A percentile compares a stretch with the other conserved stretches of the same genome.
Evolutionary conservation across 2,797 vertebrate species (phyloP).

Genomic region (Phoeniculus purpureus): DNA sequence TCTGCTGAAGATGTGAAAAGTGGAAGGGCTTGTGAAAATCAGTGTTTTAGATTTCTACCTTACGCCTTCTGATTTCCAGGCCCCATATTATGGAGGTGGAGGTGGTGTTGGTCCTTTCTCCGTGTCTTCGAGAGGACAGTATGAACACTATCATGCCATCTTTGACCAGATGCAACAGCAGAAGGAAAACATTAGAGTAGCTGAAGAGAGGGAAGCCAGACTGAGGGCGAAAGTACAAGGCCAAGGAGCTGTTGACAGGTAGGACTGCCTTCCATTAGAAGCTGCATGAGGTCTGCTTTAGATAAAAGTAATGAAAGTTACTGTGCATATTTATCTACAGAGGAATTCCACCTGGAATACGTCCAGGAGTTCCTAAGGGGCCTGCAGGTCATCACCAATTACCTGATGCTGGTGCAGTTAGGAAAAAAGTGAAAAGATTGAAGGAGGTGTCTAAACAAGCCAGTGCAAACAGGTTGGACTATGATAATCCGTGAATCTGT

Average conservation of each 20-base stretch:
- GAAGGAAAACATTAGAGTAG: conserved; percentile 69
- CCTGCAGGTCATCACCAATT: conserved; percentile 70
- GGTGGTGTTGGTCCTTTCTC: conserved; percentile 72
- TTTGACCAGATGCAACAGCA: conserved; percentile 86
- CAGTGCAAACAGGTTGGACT: conserved; percentile 74
- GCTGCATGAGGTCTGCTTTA: conserved; percentile 14
- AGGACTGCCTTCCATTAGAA: conserved; percentile 34
- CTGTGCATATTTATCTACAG: conserved; percentile 73
- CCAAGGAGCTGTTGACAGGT: conserved; percentile 73
- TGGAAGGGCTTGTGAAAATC: background rate
- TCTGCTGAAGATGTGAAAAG: background rate
- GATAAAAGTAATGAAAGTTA: conserved; percentile 65
- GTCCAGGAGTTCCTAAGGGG: conserved; percentile 79
- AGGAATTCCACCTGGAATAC: conserved; percentile 75
- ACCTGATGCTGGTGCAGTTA: conserved; percentile 80
- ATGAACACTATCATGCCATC: conserved; percentile 85
- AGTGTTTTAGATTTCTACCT: conserved; percentile 28
- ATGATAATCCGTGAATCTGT: conserved; percentile 47
- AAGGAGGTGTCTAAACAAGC: conserved; percentile 83
- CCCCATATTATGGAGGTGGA: conserved; percentile 83
- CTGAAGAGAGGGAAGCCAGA: conserved; percentile 72
- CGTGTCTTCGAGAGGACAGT: conserved; percentile 75
- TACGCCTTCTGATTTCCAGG: conserved; percentile 71
- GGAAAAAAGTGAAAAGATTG: conserved; percentile 86
- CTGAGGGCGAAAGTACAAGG: conserved; percentile 47